phyloP scores from a whole-genome alignment of 2,797 vertebrate species.

The Xerus rutilus region DNA sequence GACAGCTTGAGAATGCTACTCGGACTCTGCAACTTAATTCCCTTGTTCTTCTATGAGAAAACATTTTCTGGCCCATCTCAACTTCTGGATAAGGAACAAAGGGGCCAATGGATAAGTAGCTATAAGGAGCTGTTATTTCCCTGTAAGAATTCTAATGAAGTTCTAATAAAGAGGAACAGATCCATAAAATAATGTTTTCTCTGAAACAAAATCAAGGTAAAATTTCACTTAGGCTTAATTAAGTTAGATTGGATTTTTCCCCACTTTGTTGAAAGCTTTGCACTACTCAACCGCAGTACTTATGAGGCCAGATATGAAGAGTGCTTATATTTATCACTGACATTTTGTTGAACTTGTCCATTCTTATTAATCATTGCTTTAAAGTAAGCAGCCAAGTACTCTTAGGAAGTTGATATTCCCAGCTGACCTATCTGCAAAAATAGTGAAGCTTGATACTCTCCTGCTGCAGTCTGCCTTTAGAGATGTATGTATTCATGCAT shows the following conservation, averaged over 20 bases:
- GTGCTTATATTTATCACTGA: conserved; percentile 72
- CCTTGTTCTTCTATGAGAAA: background rate
- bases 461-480: conserved; percentile 22
- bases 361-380: conserved; percentile 73
- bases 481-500: background rate
- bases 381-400: conserved; percentile 71
- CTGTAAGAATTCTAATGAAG: conserved; percentile 29
- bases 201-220: conserved; percentile 70
- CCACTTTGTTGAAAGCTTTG: conserved; percentile 56
- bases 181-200: conserved; percentile 56
- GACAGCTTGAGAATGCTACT: conserved; percentile 8
- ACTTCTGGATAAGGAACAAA: conserved; percentile 21
- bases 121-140: conserved; percentile 9
- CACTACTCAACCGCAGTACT: background rate
- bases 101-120: background rate
- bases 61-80: background rate
- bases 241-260: conserved; percentile 27
- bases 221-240: conserved; percentile 69
- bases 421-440: conserved; percentile 65
- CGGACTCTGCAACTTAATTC: background rate
- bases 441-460: conserved; percentile 61
- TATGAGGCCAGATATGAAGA: conserved; percentile 66
- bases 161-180: conserved; percentile 56
- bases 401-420: conserved; percentile 76
- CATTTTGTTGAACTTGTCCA: conserved; percentile 63